Evolutionary conservation across 2,113 vertebrate species (phyloP).

Genomic region (Pangasianodon gigas): DNA sequence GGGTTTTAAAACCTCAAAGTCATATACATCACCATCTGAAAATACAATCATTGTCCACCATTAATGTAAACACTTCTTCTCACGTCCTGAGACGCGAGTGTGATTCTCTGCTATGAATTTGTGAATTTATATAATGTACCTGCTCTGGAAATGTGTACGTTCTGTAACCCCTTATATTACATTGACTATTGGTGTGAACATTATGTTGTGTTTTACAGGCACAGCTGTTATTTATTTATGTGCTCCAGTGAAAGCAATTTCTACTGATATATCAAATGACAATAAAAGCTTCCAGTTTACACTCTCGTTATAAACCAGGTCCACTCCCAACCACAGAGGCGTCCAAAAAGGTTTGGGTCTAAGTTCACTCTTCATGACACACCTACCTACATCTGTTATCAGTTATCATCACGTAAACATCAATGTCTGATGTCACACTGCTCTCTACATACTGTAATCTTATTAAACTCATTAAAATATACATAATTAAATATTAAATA

Average conservation of each 20-base stretch:
- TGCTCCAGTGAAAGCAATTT: neutral
- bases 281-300: neutral
- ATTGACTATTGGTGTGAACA: neutral
- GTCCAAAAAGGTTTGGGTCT: neutral
- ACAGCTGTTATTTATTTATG: neutral
- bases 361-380: neutral
- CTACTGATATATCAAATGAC: slow-evolving; percentile 6
- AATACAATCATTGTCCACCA: neutral
- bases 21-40: neutral
- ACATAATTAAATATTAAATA: neutral
- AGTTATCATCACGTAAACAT: neutral
- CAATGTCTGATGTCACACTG: neutral
- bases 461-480: neutral
- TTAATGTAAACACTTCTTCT: neutral
- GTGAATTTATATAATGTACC: neutral
- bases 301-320: slow-evolving; percentile 9
- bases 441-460: neutral
- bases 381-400: neutral
- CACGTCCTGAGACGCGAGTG: neutral
- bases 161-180: neutral
- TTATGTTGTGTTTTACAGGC: neutral
- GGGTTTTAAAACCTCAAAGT: neutral
- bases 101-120: neutral
- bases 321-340: neutral
- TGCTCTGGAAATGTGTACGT: neutral